Conservation (phyloP, 1,140 invertebrate genomes). For the Drosophila nikananu region DNA sequence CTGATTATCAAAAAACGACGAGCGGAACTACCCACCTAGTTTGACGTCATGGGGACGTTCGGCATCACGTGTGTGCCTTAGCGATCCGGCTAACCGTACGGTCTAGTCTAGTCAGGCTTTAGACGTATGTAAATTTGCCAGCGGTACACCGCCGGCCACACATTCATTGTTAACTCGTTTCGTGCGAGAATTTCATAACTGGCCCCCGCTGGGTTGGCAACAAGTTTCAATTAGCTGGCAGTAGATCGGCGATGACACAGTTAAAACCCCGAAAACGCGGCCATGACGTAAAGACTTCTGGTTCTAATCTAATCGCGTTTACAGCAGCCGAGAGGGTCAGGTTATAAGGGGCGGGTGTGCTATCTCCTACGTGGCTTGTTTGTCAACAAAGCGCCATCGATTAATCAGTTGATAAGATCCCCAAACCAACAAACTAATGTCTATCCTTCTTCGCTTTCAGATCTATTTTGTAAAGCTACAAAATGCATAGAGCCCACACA, state of each 20-base stretch:
- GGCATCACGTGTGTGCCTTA: conserved; percentile 57
- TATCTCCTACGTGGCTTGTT: conserved; percentile 41
- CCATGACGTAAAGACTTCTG: conserved; percentile 60
- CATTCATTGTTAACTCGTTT: conserved; percentile 32
- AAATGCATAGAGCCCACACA: conserved; percentile 90
- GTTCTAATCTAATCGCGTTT: conserved; percentile 66
- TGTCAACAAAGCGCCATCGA: conserved; percentile 64
- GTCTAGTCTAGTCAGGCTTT: conserved; percentile 56
- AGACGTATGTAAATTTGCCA: conserved; percentile 47
- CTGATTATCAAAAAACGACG: conserved; percentile 51
- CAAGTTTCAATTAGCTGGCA: conserved; percentile 49
- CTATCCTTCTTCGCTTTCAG: conserved; percentile 52
- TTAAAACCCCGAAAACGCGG: conserved; percentile 25
- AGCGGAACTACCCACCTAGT: conserved; percentile 23
- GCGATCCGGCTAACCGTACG: conserved; percentile 19
- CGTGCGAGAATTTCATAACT: conserved; percentile 54
- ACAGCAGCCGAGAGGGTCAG: conserved; percentile 49
- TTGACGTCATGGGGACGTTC: conserved; percentile 63
- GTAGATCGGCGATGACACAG: conserved; percentile 36
- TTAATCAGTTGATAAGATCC: conserved; percentile 39
- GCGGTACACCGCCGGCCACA: neutral
- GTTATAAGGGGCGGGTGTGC: conserved; percentile 10
- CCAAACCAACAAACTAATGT: conserved; percentile 10
- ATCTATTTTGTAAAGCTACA: conserved; percentile 83
- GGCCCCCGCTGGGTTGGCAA: conserved; percentile 48